Evolutionary conservation across 2,797 vertebrate genomes (phyloP), one percentile per base, ranked within the genome.

Genomic region (Hylomyscus alleni): DNA sequence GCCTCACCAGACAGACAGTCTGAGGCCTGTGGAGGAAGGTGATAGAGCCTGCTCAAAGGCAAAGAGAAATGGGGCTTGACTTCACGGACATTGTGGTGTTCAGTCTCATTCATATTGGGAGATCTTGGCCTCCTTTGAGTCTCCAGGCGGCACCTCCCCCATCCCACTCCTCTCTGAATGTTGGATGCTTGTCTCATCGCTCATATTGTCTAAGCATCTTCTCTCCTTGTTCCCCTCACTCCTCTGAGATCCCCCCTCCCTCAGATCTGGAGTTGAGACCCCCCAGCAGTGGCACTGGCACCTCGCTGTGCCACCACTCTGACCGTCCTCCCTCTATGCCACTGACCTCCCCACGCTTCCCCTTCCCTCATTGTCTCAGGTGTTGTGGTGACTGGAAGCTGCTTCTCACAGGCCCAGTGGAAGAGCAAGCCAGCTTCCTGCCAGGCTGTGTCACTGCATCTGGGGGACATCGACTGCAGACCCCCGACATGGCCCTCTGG

Each of bases 271-370:
- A 17, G 40, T 1, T 7, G 26, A 56, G 60, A 26, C 22, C 52
- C 15, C 2, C 56, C 2, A 6, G 9, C 6, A 6, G 14, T 13
- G 19, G n/a, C 26, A 13, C 26, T 62, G 56, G 20, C 40, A 50
- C 0, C 20, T 19, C 6, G 6, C 1, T 37, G 50, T 19, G 0
- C 50, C 50, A 50, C 40, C 3, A 1, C 26, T 15, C 58, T 60
- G 58, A 60, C 22, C 14, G 3, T 15, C 14, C 52, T 52, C 52
- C 52, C 52, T 13, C 2, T 15, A 14, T 14, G 52, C 52, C 52
- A 54, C 20, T 8, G 20, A 26, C 6, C 60, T 44, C 44, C 44
- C 44, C 44, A 44, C 44, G 6, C 44, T 6, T 8, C 65, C 65
- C 13, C 65, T 15, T 2, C 13, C 31, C 0, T 20, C 9, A 20